Percentiles rank a stretch among this genome's conserved stretches.
These are phyloP conservation scores for Pocillopora damicornis DNA, from an alignment of 64 coral and sea anemone species.

Conservation along the genomic window DNA sequence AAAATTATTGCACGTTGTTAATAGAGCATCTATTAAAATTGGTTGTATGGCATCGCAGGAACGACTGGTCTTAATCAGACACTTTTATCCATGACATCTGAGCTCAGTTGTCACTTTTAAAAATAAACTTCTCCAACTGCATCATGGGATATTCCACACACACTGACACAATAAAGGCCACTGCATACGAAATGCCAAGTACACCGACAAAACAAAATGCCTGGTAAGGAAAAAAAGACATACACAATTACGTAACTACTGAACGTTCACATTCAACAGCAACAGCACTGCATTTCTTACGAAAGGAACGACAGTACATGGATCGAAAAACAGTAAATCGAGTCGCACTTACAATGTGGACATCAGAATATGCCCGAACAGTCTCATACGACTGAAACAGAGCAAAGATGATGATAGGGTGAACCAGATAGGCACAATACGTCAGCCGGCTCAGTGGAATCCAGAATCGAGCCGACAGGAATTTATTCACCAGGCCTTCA, in stretches of 20 bases:
- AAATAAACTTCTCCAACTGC: constrained; percentile 49
- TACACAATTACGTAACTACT: no score
- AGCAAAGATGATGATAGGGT: constrained; percentile 34
- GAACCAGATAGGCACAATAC: constrained; percentile 59
- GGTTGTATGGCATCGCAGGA: no score
- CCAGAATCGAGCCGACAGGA: constrained; percentile 73
- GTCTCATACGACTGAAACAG: constrained; percentile 1
- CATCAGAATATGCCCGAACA: constrained; percentile 40
- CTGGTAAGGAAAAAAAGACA: no score
- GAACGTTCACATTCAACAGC: no score
- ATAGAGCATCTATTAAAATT: no score
- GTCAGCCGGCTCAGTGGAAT: constrained; percentile 65
- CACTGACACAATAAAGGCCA: constrained; percentile 40
- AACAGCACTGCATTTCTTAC: no score
- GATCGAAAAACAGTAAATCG: no score
- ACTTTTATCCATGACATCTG: no score
- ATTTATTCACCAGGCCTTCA: constrained; percentile 57
- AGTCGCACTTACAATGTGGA: constrained; percentile 44
- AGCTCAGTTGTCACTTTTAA: constrained; percentile 26
- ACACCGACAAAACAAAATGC: no score
- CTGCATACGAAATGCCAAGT: background rate
- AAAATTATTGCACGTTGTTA: no score
- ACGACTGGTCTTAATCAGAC: no score
- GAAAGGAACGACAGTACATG: no score
- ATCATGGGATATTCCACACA: constrained; percentile 36